Evolutionary conservation across 2,888 invertebrate genomes (phyloP).

Genomic region (Dynastes tityus): DNA sequence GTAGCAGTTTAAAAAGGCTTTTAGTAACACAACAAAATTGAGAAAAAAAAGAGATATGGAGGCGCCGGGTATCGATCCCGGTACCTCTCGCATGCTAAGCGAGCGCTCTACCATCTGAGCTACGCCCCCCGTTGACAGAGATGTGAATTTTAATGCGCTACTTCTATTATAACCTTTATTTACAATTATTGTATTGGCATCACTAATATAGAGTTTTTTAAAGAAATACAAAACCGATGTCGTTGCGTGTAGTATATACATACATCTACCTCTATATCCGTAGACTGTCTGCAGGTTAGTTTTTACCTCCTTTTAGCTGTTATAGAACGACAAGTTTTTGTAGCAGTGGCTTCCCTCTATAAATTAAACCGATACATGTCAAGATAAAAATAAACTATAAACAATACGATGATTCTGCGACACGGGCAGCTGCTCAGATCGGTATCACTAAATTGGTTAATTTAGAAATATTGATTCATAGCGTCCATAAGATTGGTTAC

Average conservation of each 20-base stretch:
- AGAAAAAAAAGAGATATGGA: conserved; percentile 57
- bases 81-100: conserved; percentile 75
- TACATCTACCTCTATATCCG: no score
- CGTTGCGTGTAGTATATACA: neutral
- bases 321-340: conserved; percentile 60
- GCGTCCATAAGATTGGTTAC: conserved; percentile 55
- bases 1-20: neutral
- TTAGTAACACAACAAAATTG: neutral
- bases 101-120: conserved; percentile 74
- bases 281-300: no score
- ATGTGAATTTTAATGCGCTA: neutral
- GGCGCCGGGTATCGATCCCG: conserved; percentile 72
- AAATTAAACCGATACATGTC: conserved; percentile 60
- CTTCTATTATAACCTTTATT: no score
- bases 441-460: conserved; percentile 69
- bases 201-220: no score
- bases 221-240: no score
- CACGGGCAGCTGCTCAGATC: conserved; percentile 62
- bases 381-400: conserved; percentile 60
- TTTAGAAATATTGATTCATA: conserved; percentile 69
- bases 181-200: no score
- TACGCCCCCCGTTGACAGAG: conserved; percentile 62
- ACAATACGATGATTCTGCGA: conserved; percentile 56
- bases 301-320: neutral
- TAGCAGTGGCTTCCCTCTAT: conserved; percentile 51